A percentile compares a stretch with the other conserved stretches of the same genome.
Evolutionary conservation across 2,888 invertebrate species (phyloP).

Genomic region (Ptilodon capucinus): DNA sequence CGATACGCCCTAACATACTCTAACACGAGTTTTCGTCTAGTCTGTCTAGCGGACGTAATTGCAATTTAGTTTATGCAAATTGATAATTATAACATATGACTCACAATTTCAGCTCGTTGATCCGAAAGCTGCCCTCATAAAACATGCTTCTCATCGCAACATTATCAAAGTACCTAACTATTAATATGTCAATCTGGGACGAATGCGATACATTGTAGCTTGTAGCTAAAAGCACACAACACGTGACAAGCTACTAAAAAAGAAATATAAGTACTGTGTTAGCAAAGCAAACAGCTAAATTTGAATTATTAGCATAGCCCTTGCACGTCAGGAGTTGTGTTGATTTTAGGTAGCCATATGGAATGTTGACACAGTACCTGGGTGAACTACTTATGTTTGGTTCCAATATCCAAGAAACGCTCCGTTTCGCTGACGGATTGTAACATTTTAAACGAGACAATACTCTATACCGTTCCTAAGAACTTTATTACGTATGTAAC

Average conservation of each 20-base stretch:
- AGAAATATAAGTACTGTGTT: not conserved
- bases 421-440: no score
- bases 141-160: constrained; percentile 14
- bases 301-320: not conserved
- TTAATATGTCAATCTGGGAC: constrained; percentile 18
- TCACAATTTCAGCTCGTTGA: not conserved
- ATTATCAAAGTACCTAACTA: constrained; percentile 10
- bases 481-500: no score
- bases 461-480: no score
- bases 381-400: no score
- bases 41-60: not conserved
- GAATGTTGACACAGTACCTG: not conserved
- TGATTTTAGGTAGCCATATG: not conserved
- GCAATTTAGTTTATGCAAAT: not conserved
- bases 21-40: not conserved
- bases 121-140: constrained; percentile 8
- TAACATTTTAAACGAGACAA: no score
- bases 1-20: not conserved
- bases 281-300: not conserved
- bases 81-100: not conserved
- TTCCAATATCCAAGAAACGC: no score
- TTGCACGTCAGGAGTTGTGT: not conserved
- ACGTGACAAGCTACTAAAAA: not conserved
- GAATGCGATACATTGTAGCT: constrained; percentile 4
- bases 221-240: not conserved